A percentile compares a stretch with the other conserved stretches of the same genome.
These are phyloP conservation scores for Pao palembangensis DNA, from an alignment of 2,113 vertebrate species.

Conservation along the genomic window DNA sequence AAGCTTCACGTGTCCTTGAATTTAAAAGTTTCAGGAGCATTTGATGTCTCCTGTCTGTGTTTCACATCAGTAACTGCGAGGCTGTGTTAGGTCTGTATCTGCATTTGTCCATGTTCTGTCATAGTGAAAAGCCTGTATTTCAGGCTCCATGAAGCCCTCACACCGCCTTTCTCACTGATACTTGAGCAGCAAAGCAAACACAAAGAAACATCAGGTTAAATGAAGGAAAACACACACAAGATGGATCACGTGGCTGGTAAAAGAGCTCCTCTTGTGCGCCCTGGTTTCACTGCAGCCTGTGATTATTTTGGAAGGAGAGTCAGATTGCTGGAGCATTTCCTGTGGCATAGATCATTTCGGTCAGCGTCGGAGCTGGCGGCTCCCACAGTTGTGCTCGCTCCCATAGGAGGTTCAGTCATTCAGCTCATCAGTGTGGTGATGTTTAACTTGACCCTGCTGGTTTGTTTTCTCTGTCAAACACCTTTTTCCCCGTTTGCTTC, in stretches of 20 bases:
- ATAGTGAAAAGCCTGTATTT: conserved; percentile 9
- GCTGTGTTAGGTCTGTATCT: neutral
- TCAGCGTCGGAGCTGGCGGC: neutral
- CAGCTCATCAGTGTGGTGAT: conserved; percentile 8
- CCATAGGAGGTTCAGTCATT: neutral
- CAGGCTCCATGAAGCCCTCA: conserved; percentile 10
- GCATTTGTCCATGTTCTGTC: neutral
- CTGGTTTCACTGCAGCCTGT: conserved; percentile 6
- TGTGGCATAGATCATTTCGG: conserved; percentile 12
- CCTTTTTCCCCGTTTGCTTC: conserved; percentile 1
- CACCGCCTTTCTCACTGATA: neutral
- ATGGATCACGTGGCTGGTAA: conserved; percentile 8
- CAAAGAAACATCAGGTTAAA: conserved; percentile 11
- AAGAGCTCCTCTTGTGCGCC: neutral
- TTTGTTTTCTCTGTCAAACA: conserved; percentile 20
- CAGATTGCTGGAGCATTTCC: conserved; percentile 21
- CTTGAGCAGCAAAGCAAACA: conserved; percentile 20
- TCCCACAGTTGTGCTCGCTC: neutral
- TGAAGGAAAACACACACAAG: conserved; percentile 18
- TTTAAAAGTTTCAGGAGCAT: conserved; percentile 13
- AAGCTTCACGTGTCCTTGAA: neutral
- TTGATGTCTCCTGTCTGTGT: neutral
- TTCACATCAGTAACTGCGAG: neutral
- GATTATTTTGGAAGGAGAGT: conserved; percentile 23
- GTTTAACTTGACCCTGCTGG: neutral